Evolutionary conservation across 1,140 invertebrate species (phyloP), one percentile per base, ranked within the genome.

Genomic region (Drosophila eugracilis): DNA sequence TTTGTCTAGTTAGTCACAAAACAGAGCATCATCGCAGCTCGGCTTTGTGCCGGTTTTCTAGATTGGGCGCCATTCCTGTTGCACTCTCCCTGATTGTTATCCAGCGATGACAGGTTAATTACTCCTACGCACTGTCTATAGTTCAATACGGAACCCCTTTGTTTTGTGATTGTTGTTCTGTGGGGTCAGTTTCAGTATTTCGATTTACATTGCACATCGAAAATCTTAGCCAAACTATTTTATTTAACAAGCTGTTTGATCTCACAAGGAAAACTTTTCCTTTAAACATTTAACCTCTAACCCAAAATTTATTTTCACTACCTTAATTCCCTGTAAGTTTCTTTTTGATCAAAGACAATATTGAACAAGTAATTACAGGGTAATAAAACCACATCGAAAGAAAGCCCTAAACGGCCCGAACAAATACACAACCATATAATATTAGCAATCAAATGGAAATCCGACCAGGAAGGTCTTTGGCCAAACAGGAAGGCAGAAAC

Each of bases 31-130:
- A 76, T 15, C n/a, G 26, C 58, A 76, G 39, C 45, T n/a, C 5
- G 30, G 28, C 41, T 34, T 57, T 39, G 32, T 75, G 41, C 21
- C 2, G 26, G 24, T 22, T 4, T 55, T 36, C 22, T 42, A 19
- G 30, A 4, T 37, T 22, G 72, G 65, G 37, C 76, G 55, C 66
- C 71, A 75, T 72, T 75, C 60, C n/a, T n/a, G 57, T 24, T 30
- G 55, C 67, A 85, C 76, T 69, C 58, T 62, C 54, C 72, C 58
- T 71, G 77, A 88, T 85, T 77, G 77, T 78, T 81, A 67, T 67
- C 39, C 73, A 59, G 77, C 63, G 81, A 34, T 85, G 83, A 85
- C 81, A 81, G 83, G 73, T 85, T 88, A 81, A 85, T 88, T 75
- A 69, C 58, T 65, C 32, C 53, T 17, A 34, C 48, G 37, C 4